Evolutionary conservation across 2,113 vertebrate genomes (phyloP).

Genomic region (Caranx ignobilis): DNA sequence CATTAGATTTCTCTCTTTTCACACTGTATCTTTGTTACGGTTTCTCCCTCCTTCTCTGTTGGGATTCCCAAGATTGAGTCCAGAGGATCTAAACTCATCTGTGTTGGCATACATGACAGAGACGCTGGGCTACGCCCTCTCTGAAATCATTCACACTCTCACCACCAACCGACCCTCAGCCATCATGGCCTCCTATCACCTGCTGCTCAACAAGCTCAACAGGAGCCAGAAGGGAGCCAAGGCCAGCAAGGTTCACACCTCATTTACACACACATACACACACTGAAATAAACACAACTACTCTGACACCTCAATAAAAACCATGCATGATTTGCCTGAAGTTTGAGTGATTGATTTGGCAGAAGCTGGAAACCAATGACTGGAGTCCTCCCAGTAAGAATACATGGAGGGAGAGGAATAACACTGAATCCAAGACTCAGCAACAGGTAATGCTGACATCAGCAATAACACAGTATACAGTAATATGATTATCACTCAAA

Average conservation of each 20-base stretch:
- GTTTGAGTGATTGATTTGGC: constrained; percentile 42
- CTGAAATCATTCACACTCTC: constrained; percentile 84
- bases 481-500: neutral
- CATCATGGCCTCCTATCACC: constrained; percentile 87
- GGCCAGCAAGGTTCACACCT: constrained; percentile 74
- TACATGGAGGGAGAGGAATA: constrained; percentile 86
- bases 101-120: constrained; percentile 87
- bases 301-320: neutral
- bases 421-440: constrained; percentile 85
- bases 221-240: constrained; percentile 81
- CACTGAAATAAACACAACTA: rapidly evolving
- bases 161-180: constrained; percentile 86
- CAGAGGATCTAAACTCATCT: constrained; percentile 83
- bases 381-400: constrained; percentile 88
- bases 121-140: constrained; percentile 79
- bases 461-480: neutral
- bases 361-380: constrained; percentile 84
- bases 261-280: neutral
- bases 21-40: neutral
- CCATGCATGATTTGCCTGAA: neutral
- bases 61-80: constrained; percentile 74
- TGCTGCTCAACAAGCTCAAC: constrained; percentile 86
- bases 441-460: constrained; percentile 82
- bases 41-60: neutral
- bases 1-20: constrained; percentile 6